These are phyloP conservation scores for Alloplasta piceator DNA, from an alignment of 2,888 invertebrate genomes.

Conservation along the genomic window DNA sequence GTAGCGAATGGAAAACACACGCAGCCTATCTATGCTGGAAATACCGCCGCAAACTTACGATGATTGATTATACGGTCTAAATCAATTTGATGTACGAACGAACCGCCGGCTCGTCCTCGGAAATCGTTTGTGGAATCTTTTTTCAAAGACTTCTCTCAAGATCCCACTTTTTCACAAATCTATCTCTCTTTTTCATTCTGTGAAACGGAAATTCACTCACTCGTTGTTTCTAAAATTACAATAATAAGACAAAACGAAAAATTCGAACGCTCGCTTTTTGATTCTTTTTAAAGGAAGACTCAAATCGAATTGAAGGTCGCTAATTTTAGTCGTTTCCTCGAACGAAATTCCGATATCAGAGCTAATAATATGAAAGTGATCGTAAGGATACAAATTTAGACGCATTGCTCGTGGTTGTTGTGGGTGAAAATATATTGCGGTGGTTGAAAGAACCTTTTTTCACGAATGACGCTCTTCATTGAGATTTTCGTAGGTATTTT, in stretches of 20 bases:
- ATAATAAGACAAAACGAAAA: no score
- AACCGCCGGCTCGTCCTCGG: neutral
- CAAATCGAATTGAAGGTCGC: constrained; percentile 33
- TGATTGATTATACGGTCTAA: constrained; percentile 28
- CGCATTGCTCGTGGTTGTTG: neutral
- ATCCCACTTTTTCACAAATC: no score
- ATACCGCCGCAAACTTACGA: constrained; percentile 4
- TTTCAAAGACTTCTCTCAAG: neutral
- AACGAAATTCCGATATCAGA: constrained; percentile 19
- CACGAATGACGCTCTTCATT: no score
- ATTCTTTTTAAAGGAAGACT: neutral
- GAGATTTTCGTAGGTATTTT: no score
- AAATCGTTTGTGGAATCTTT: neutral
- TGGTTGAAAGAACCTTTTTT: neutral
- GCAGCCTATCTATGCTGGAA: neutral
- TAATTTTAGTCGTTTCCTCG: constrained; percentile 3
- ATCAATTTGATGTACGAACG: constrained; percentile 33
- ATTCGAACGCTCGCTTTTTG: neutral
- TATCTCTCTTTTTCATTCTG: no score
- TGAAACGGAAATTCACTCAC: no score
- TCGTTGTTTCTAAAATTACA: no score
- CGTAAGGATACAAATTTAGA: constrained; percentile 38
- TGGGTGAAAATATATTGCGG: neutral
- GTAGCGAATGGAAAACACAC: neutral
- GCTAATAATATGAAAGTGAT: constrained; percentile 8